Base-by-base conservation (phyloP, 2,888 invertebrate genomes). In the Gymnoscelis rufifasciata region DNA sequence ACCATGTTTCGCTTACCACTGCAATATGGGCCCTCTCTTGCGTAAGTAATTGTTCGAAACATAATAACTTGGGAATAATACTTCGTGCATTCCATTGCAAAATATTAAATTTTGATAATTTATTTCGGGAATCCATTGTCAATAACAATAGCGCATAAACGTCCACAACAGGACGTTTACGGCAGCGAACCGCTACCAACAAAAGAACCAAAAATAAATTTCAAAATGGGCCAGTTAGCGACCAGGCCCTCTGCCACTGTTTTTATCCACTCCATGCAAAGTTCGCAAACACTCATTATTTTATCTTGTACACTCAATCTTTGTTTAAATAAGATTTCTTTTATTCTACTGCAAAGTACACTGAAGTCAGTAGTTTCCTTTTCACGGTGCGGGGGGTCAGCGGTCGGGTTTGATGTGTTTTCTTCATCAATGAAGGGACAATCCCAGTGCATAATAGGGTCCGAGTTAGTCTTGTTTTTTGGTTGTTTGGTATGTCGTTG, bases 81-180 rank as follows among this genome's bases (percentile, higher is more conserved):
- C 40, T 47, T 38, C 38, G 37, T 7, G 42, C 31, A 38, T 47
- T 47, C 42, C 38, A 47, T 19, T 47, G 42, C 10, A 35, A n/a
- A n/a, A 19, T 19, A 12, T 28, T 31, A 6, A 41, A 26, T 23
- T 15, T 33, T 7, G 24, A 4, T 13, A 19, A 40, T 40, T 40
- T 19, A 29, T 19, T 15, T 26, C 8, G 3, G 26, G 8, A 6
- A 26, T 26, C 26, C 26, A 26, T 26, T 7, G 7, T 6, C 26
- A 26, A 26, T 7, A 26, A 19, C 19, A 26, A 26, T 7, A 26
- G 7, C 26, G 7, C 7, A 26, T 8, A 6, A 4, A 26, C 26
- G 7, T 26, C 8, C 26, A 26, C 1, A 26, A 26, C n/a, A 26
- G 7, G 8, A 26, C 26, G 26, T 30, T 10, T 11, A 24, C 27